These are phyloP conservation scores for Merodon equestris DNA, from an alignment of 2,888 invertebrate species.

Conservation along the genomic window DNA sequence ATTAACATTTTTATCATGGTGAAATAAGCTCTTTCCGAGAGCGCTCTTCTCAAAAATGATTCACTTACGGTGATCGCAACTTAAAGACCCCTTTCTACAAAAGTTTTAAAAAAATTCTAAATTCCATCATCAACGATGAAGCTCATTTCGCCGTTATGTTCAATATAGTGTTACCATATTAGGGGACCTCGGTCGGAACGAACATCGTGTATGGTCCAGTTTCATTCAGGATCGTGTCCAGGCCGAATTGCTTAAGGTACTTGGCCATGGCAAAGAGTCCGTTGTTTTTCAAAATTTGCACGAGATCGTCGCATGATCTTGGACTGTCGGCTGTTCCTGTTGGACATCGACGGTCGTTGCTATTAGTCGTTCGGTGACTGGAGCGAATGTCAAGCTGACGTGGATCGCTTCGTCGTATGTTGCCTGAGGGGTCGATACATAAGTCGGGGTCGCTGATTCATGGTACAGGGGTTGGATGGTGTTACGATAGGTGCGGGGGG, in stretches of 20 bases:
- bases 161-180: too few species aligned
- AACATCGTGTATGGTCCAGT: conserved; percentile 94
- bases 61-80: too few species aligned
- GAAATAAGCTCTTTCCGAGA: too few species aligned
- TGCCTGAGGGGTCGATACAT: conserved; percentile 45
- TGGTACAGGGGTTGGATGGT: conserved; percentile 34
- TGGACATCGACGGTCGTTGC: conserved; percentile 23
- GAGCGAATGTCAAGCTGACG: conserved; percentile 54
- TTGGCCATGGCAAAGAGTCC: conserved; percentile 91
- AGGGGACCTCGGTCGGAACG: conserved; percentile 92
- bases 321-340: conserved; percentile 18
- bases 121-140: too few species aligned
- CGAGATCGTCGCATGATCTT: conserved; percentile 74
- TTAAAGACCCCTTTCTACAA: too few species aligned
- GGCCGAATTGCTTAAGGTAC: conserved; percentile 88
- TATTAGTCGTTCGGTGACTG: conserved; percentile 60
- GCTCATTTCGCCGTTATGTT: too few species aligned
- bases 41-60: too few species aligned
- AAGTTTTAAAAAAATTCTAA: too few species aligned
- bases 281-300: conserved; percentile 85
- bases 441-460: not conserved
- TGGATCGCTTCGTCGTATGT: conserved; percentile 32
- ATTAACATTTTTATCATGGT: too few species aligned
- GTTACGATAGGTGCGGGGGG: conserved; percentile 64
- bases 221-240: conserved; percentile 90